Base-by-base conservation (phyloP, 2,797 vertebrate species). In the Chiroxiphia lanceolata region DNA sequence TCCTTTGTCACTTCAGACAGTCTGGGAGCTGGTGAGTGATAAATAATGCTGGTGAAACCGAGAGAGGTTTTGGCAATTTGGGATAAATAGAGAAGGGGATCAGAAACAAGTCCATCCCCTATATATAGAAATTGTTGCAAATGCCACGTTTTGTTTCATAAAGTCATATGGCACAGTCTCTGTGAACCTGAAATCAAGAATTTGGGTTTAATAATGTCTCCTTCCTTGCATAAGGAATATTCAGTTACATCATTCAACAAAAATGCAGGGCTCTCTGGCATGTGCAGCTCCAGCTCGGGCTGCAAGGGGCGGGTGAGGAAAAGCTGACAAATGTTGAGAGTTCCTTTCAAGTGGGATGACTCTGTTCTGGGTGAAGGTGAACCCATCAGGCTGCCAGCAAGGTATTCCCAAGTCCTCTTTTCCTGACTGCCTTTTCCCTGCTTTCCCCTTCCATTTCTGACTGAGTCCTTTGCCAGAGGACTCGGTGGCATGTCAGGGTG, bases 221-320 rank as follows among this genome's bases (percentile, higher is more conserved):
- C 40, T 74, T 67, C 50, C 65, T 95, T 90, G 83, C 69, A 47
- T 47, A 69, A 83, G 78, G 84, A 90, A 65, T 75, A 57, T 65
- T 47, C 78, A 51, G 38, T 95, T 67, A 95, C 86, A 42, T 97
- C 95, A 96, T n/a, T n/a, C 50, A 13, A 26, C 86, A 96, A 78
- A 93, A 95, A 97, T 83, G 96, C 83, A 71, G 80, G 15, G 68
- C 90, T 94, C 45, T 88, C 50, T 80, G 90, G 47, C 23, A 2
- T 72, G 48, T 82, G 86, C 83, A 87, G 77, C 77, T 82, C 77
- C 60, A 19, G 38, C 68, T 90, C 51, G 21, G 33, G 87, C 85
- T 89, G 26, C 15, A 15, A 93, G 87, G 51, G 50, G n/a, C 27
- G 87, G 84, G 63, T 63, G 50, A 91, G 82, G 81, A 90, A 71